Percentiles rank a stretch among this genome's conserved stretches.
Evolutionary conservation across 92 coral and sea anemone species (phyloP).

Genomic region (Paragorgia papillata): DNA sequence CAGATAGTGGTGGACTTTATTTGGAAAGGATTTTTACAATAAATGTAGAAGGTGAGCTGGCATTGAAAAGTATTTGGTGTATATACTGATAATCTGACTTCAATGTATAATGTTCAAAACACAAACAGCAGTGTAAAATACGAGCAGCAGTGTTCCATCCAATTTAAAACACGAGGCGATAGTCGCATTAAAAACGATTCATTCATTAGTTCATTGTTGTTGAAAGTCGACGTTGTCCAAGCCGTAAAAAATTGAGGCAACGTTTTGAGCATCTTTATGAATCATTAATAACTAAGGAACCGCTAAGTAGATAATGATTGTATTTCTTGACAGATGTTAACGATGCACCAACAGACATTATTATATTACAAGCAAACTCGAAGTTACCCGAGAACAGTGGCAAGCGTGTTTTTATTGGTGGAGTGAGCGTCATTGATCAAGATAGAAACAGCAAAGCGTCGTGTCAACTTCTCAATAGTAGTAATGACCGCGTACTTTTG

Average conservation of each 20-base stretch:
- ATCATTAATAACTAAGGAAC: no score
- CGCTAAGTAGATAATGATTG: no score
- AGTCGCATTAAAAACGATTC: no score
- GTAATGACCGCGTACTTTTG: conserved; percentile 68
- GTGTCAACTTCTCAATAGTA: conserved; percentile 65
- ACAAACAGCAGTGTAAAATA: no score
- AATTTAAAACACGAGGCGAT: no score
- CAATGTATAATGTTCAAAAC: no score
- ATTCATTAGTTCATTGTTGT: no score
- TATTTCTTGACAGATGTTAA: conserved; percentile 62
- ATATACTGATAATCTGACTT: background rate
- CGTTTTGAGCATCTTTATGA: no score
- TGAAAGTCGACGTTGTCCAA: no score
- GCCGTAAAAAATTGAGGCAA: no score
- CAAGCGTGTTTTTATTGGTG: conserved; percentile 62
- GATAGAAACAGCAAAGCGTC: conserved; percentile 66
- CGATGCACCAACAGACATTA: conserved; percentile 83
- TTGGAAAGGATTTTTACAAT: conserved; percentile 65
- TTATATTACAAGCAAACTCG: background rate
- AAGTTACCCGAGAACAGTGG: conserved; percentile 74
- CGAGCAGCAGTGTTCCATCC: no score
- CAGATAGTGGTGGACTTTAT: conserved; percentile 72
- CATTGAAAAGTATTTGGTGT: background rate
- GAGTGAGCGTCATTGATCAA: conserved; percentile 66
- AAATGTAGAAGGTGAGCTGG: conserved; percentile 64